Percentiles rank a stretch among this genome's conserved stretches.
Evolutionary conservation across 2,888 invertebrate genomes (phyloP).

Genomic region (Orgyia antiqua): DNA sequence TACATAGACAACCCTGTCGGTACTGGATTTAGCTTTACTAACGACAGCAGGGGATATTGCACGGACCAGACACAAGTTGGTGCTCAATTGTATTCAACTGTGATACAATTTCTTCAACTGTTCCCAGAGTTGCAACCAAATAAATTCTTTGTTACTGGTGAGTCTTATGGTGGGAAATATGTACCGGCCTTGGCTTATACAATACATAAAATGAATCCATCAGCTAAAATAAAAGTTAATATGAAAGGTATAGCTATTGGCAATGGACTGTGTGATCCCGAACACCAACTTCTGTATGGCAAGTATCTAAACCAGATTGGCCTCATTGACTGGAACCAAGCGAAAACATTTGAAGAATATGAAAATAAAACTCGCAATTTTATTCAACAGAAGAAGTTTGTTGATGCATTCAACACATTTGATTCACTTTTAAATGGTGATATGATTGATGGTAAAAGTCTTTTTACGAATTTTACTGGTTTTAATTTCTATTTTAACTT

Average conservation of each 20-base stretch:
- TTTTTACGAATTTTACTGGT: slow-evolving; percentile 86
- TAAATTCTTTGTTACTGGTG: slow-evolving; percentile 92
- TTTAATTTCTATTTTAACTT: slow-evolving; percentile 87
- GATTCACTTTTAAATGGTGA: slow-evolving; percentile 85
- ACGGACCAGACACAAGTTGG: slow-evolving; percentile 89
- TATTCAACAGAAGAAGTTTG: slow-evolving; percentile 81
- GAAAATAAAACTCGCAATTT: slow-evolving; percentile 78
- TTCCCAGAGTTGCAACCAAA: slow-evolving; percentile 86
- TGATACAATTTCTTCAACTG: slow-evolving; percentile 89
- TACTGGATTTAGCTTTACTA: slow-evolving; percentile 94
- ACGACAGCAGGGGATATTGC: slow-evolving; percentile 85
- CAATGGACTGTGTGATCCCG: slow-evolving; percentile 88
- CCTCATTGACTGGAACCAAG: slow-evolving; percentile 81
- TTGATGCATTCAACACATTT: slow-evolving; percentile 84
- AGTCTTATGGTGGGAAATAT: slow-evolving; percentile 91
- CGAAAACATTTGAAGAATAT: slow-evolving; percentile 76
- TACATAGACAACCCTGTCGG: slow-evolving; percentile 97
- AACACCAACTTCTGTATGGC: slow-evolving; percentile 86
- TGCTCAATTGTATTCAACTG: slow-evolving; percentile 84
- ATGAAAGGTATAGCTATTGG: slow-evolving; percentile 85
- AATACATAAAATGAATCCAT: slow-evolving; percentile 82
- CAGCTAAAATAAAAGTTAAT: slow-evolving; percentile 83
- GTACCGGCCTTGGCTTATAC: slow-evolving; percentile 87
- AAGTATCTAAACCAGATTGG: slow-evolving; percentile 90
- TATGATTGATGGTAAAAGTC: slow-evolving; percentile 70